Conservation (phyloP, 35 echinoderm and acorn worm species). For the Eucidaris tribuloides region DNA sequence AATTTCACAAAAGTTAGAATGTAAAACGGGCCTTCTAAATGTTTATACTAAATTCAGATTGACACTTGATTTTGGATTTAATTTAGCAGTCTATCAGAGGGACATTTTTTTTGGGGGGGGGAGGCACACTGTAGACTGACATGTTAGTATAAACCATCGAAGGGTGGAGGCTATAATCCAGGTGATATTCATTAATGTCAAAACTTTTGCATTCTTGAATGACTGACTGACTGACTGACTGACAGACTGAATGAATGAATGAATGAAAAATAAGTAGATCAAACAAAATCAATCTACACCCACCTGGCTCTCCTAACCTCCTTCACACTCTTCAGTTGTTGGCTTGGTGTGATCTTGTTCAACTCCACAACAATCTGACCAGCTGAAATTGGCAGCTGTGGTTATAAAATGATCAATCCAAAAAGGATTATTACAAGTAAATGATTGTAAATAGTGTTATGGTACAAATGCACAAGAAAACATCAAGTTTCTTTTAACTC, state of each 20-base stretch:
- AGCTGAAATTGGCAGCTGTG: slow-evolving; percentile 42
- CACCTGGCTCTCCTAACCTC: slow-evolving; percentile 53
- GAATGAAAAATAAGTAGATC: background rate
- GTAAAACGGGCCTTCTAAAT: too few relatives aligned
- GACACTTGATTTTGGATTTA: too few relatives aligned
- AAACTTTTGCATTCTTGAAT: too few relatives aligned
- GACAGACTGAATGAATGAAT: background rate
- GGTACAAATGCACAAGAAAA: too few relatives aligned
- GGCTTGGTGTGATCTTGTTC: slow-evolving; percentile 15
- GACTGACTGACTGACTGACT: background rate
- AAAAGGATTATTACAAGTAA: background rate
- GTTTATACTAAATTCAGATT: too few relatives aligned
- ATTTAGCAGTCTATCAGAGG: too few relatives aligned
- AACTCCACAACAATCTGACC: slow-evolving; percentile 60
- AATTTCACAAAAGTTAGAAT: too few relatives aligned
- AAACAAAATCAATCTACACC: background rate
- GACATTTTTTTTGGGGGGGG: background rate
- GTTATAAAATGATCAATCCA: background rate
- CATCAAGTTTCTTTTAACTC: too few relatives aligned
- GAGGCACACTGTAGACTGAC: background rate
- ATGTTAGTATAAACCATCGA: background rate
- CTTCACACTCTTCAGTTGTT: slow-evolving; percentile 51
- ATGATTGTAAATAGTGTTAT: too few relatives aligned
- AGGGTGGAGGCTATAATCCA: too few relatives aligned
- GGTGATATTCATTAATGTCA: background rate